These are phyloP conservation scores for Ethmia dodecea DNA, from an alignment of 2,888 invertebrate species.

Conservation along the genomic window DNA sequence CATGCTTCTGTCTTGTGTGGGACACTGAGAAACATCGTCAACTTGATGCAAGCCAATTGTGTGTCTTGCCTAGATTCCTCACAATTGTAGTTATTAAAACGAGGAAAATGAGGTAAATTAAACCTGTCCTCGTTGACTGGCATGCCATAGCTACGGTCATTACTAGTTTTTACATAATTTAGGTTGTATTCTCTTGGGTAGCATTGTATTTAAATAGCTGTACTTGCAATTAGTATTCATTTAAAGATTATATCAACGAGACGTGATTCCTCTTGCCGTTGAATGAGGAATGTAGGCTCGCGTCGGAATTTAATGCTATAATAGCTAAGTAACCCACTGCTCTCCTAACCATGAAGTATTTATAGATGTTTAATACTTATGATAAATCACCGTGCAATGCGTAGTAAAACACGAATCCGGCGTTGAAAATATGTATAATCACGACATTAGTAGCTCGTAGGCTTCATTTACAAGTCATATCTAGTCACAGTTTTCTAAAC, in stretches of 20 bases:
- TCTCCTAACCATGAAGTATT: too few species aligned
- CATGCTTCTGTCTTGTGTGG: conserved; percentile 10
- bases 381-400: too few species aligned
- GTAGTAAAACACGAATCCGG: too few species aligned
- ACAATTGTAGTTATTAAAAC: conserved; percentile 27
- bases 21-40: conserved; percentile 4
- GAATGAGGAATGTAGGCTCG: conserved; percentile 19
- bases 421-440: too few species aligned
- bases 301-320: conserved; percentile 26
- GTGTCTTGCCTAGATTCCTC: conserved; percentile 15
- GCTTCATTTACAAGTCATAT: too few species aligned
- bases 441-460: too few species aligned
- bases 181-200: conserved; percentile 13
- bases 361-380: too few species aligned
- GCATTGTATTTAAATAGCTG: conserved; percentile 13
- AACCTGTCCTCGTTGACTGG: conserved; percentile 36
- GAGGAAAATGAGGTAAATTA: conserved; percentile 32
- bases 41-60: conserved; percentile 5
- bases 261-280: conserved; percentile 24
- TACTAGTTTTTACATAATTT: conserved; percentile 20
- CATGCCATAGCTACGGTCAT: conserved; percentile 23
- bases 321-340: conserved; percentile 38
- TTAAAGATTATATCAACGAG: conserved; percentile 37
- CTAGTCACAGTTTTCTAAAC: too few species aligned
- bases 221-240: conserved; percentile 27